Base-by-base conservation (phyloP, 2,888 invertebrate genomes). In the Venustoraphidia nigricollis region DNA sequence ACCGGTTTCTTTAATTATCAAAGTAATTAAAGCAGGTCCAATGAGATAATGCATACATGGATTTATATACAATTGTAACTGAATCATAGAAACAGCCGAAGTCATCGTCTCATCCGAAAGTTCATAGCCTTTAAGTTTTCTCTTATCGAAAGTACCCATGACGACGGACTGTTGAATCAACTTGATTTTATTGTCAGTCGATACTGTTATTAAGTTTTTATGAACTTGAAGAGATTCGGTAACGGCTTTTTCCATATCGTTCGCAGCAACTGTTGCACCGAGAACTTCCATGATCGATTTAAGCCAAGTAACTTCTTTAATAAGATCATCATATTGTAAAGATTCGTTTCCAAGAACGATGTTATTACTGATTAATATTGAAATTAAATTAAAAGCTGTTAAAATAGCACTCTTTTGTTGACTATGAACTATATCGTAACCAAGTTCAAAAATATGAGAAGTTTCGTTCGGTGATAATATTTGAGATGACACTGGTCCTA, bases 1-100 rank as follows among this genome's bases (percentile, higher is more conserved):
- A n/a, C 57, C 55, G 41, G 52, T 44, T 38, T 55, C 52, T 49
- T 60, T 59, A 54, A 70, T 61, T 44, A 72, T 65, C 44, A 73
- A 56, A 36, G 70, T 64, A 45, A 83, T 60, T 41, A 83, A 65
- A 0, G 82, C 77, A 1, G 80, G 73, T 53, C 80, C 75, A 36
- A 79, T 71, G 17, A 87, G 59, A 66, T 80, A 81, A 59, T 82
- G 80, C 53, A 87, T 66, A 35, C 76, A 70, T 0, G 87, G 83
- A 67, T 89, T 89, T 37, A 83, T 75, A 59, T 88, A 88, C 53
- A 84, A 67, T 61, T 85, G 82, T 37, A 87, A 63, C 59, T 82
- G 79, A 37, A 88, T 69, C 45, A 79, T 68, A 0, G 88, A 82
- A 34, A 87, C 74, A 0, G 82, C 79, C 50, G 72, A 66, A 41